phyloP scores from a whole-genome alignment of 2,797 vertebrate species.

The Ataeniobius toweri region DNA sequence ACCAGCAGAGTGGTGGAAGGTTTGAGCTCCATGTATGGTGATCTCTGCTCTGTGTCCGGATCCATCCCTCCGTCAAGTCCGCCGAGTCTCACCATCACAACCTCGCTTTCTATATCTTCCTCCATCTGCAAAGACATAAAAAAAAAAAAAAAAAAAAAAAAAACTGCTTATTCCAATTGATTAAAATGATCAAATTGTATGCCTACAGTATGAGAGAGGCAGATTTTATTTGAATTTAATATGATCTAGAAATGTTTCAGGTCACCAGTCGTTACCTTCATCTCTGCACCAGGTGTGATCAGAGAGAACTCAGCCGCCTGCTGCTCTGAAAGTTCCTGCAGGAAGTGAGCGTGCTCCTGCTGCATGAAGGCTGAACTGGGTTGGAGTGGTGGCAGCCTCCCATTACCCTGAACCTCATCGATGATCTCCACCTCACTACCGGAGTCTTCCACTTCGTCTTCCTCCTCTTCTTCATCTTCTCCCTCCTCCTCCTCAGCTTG shows the following conservation, averaged over 20 bases:
- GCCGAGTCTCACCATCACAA: conserved; percentile 78
- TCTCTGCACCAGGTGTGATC: conserved; percentile 58
- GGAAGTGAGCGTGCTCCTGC: conserved; percentile 63
- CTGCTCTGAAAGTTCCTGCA: conserved; percentile 66
- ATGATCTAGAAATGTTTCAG: neutral
- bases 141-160: neutral
- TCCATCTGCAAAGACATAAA: conserved; percentile 62
- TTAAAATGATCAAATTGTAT: neutral
- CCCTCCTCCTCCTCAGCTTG: neutral
- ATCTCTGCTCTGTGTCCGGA: conserved; percentile 59
- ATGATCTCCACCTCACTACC: conserved; percentile 82
- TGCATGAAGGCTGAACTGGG: conserved; percentile 58
- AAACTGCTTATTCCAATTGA: neutral
- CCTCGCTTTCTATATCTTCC: conserved; percentile 71
- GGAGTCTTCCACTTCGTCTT: conserved; percentile 69
- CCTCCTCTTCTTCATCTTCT: conserved; percentile 39
- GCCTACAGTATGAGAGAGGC: neutral
- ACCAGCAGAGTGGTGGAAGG: conserved; percentile 80
- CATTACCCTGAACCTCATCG: conserved; percentile 79
- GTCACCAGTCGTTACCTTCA: conserved; percentile 59
- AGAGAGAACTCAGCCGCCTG: conserved; percentile 71
- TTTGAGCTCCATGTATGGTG: conserved; percentile 79
- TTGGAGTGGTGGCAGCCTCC: conserved; percentile 65
- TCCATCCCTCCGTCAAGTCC: conserved; percentile 66
- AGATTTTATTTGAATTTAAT: neutral